Evolutionary conservation across 2,113 vertebrate genomes (phyloP).

Genomic region (Silurus meridionalis): DNA sequence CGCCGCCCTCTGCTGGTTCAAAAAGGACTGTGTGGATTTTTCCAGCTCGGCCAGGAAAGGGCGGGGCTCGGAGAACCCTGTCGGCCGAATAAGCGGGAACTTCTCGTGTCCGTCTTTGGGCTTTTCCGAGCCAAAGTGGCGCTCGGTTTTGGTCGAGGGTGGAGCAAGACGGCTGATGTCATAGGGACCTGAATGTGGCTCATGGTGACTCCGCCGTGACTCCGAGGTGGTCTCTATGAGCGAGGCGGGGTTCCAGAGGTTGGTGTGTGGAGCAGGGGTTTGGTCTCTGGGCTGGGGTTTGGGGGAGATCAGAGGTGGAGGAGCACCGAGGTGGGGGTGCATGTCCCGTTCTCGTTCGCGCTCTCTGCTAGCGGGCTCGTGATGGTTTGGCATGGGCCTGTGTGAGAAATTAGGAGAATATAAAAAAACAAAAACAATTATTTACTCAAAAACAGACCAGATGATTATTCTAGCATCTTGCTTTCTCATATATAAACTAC

Average conservation of each 20-base stretch:
- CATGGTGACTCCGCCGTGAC: slow-evolving; percentile 77
- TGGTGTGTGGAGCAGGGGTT: slow-evolving; percentile 76
- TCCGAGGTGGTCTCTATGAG: slow-evolving; percentile 84
- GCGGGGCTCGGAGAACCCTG: slow-evolving; percentile 73
- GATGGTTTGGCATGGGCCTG: slow-evolving; percentile 82
- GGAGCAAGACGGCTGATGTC: slow-evolving; percentile 79
- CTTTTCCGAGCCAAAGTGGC: slow-evolving; percentile 76
- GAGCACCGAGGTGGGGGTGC: slow-evolving; percentile 85
- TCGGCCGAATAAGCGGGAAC: slow-evolving; percentile 72
- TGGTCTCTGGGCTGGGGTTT: slow-evolving; percentile 85
- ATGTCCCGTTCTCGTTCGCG: slow-evolving; percentile 73
- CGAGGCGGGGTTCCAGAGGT: slow-evolving; percentile 91
- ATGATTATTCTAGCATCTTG: not conserved
- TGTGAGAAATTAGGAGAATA: not conserved
- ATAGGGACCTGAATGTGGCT: slow-evolving; percentile 74
- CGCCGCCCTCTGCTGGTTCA: slow-evolving; percentile 84
- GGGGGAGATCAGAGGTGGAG: slow-evolving; percentile 93
- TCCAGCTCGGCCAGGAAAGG: slow-evolving; percentile 91
- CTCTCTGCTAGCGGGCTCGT: slow-evolving; percentile 68
- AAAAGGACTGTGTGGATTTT: slow-evolving; percentile 86
- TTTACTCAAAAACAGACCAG: not conserved
- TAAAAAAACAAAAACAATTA: not conserved
- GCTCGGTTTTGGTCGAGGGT: slow-evolving; percentile 76
- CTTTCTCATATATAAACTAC: not conserved
- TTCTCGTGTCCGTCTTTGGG: slow-evolving; percentile 83